Base-by-base conservation (phyloP, 2,113 vertebrate species). In the Trematocara marginatum region DNA sequence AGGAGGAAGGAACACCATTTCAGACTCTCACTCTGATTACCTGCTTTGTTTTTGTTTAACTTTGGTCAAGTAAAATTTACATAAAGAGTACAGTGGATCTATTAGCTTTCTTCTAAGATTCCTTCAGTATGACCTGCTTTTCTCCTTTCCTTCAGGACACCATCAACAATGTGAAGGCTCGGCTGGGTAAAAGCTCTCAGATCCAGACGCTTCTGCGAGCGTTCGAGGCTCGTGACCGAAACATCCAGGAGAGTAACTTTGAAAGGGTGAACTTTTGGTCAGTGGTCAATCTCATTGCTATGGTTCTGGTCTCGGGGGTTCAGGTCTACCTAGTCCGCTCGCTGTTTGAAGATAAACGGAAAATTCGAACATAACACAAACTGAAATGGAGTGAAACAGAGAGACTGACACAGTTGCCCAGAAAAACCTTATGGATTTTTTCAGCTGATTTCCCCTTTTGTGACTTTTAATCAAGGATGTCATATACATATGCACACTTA, bases 181-280 rank as follows among this genome's bases (percentile, higher is more conserved):
- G 98, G 38, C 93, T 99, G 91, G 97, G 97, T 66, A 99, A 98
- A 95, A 99, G 98, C 4, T 93, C 97, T 51, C 98, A 99, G 83
- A 98, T 99, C 92, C 98, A 99, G 95, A 98, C 96, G 2, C 78
- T 99, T 83, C 97, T 99, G 78, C 97, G 96, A 93, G 99, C 98
- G 7, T 99, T 99, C 71, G 99, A 99, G 94, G 98, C 98, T 82
- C 97, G 98, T 2, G 99, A 99, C 95, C 96, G 98, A 66, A 99
- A 99, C 85, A 94, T 98, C 81, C 98, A 99, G 93, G 98, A 99
- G 95, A 99, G 97, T 93, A 99, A 99, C 95, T 98, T 94, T 47
- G 97, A 99, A 20, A 95, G 97, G 82, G 99, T 99, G 80, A 99
- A 98, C 93, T 95, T 98, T 83, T 99, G 99, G 99, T 99, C 98